Base-by-base conservation (phyloP, 1,140 invertebrate genomes). In the Thrips palmi region DNA sequence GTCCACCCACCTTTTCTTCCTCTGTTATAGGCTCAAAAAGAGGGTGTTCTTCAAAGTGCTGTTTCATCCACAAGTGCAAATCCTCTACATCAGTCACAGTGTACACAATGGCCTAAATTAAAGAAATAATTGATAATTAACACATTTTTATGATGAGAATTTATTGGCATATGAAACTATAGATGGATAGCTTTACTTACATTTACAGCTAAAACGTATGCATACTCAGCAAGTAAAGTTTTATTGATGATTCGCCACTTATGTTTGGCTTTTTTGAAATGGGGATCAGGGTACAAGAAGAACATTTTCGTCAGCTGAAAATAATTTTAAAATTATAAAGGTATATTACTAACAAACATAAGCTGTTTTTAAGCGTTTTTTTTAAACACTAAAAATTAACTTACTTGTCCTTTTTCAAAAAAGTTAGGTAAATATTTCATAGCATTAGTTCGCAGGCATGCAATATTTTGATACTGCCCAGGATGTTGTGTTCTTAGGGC, bases 391-490 rank as follows among this genome's bases (percentile, higher is more conserved):
- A n/a, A n/a, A n/a, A n/a, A n/a, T n/a, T 11, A 24, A 46, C 49
- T 54, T 61, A 87, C 83, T 67, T 91, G 88, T 43, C 77, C 86
- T 67, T 97, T 97, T 24, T 65, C 52, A 54, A 99, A 98, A 61
- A 81, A 98, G 58, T 97, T 97, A 23, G 92, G 91, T 42, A 99
- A 67, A 67, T 85, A 86, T 64, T 98, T 98, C 92, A 99, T 99
- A 2, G 93, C 92, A 70, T 99, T 99, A 23, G 83, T 83, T 47
- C 94, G 67, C 15, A 98, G 63, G 50, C 93, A 96, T 24, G 91
- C 88, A 52, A 99, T 82, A 61, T 99, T 99, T 49, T 81, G 65
- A 60, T 91, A 98, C 39, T 76, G 53, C 11, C 74, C 76, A 8
- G 72, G 65, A 59, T 85, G 54, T 47, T 86, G 70, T 2, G 60